phyloP scores from a whole-genome alignment of 2,113 vertebrate species.

The Salvelinus sp. region DNA sequence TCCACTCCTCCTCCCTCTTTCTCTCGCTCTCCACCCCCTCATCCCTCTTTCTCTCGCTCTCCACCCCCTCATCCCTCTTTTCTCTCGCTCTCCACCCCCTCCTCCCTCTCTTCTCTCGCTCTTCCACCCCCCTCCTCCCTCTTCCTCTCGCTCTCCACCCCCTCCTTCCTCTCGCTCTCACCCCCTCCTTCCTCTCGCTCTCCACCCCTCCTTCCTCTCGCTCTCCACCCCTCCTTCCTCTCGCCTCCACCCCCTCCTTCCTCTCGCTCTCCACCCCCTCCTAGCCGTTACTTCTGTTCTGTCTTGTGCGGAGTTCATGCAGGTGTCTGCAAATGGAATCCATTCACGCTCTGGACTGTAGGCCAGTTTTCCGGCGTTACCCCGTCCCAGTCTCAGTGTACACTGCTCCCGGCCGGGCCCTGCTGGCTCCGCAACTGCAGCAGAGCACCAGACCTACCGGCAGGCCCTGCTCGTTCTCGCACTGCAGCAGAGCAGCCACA shows the following conservation, averaged over 20 bases:
- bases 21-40: no score
- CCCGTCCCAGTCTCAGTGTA: conserved; percentile 56
- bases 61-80: no score
- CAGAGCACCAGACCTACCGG: conserved; percentile 24
- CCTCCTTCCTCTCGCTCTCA: not conserved
- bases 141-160: not conserved
- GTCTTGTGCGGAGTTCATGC: conserved; percentile 67
- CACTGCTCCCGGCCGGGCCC: conserved; percentile 51
- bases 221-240: not conserved
- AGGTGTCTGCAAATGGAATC: conserved; percentile 71
- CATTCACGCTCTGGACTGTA: conserved; percentile 72
- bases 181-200: not conserved
- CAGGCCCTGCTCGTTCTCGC: no score
- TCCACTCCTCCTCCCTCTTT: not conserved
- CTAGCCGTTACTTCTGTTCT: not conserved
- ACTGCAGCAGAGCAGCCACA: conserved; percentile 58
- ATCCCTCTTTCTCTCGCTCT: no score
- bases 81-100: no score
- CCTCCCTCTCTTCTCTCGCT: no score
- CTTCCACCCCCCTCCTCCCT: no score
- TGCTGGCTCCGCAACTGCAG: conserved; percentile 39
- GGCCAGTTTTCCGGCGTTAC: conserved; percentile 56
- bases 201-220: not conserved
- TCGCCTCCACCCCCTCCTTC: no score
- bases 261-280: not conserved